These are phyloP conservation scores for Podarcis lilfordi DNA, from an alignment of 2,797 vertebrate species.

Conservation along the genomic window DNA sequence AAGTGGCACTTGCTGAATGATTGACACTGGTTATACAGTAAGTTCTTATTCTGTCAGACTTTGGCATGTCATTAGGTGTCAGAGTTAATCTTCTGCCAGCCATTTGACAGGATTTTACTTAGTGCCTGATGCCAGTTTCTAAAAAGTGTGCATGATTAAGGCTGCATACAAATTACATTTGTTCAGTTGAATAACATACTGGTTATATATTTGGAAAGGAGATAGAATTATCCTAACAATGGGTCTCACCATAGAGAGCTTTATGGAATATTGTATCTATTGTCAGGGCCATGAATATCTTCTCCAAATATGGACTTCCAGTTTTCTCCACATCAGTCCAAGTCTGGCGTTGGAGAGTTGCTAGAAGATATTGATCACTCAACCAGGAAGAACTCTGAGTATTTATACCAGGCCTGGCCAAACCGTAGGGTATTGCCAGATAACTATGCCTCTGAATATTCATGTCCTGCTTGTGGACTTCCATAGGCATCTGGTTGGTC, in stretches of 20 bases:
- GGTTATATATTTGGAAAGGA: conserved; percentile 13
- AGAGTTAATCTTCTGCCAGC: conserved; percentile 74
- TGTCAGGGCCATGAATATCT: neutral
- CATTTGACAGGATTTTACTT: conserved; percentile 71
- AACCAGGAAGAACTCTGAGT: neutral
- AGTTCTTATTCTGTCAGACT: conserved; percentile 74
- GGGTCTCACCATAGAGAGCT: neutral
- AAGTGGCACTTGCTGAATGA: conserved; percentile 72
- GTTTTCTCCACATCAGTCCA: neutral
- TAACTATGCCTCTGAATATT: neutral
- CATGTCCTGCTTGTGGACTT: no score
- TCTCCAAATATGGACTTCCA: neutral
- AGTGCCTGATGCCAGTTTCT: conserved; percentile 61
- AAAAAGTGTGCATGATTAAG: conserved; percentile 68
- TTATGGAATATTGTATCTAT: no score
- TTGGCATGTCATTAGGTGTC: conserved; percentile 72
- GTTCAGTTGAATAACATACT: conserved; percentile 65
- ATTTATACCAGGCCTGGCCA: neutral
- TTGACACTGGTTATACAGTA: conserved; percentile 64
- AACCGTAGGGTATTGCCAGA: no score
- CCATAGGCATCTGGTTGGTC: no score
- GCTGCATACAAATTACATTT: conserved; percentile 69
- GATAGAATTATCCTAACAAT: conserved; percentile 26
- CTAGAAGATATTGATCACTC: neutral
- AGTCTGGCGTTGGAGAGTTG: neutral